phyloP scores from a whole-genome alignment of 2,888 invertebrate genomes.

The Dynastes maya region DNA sequence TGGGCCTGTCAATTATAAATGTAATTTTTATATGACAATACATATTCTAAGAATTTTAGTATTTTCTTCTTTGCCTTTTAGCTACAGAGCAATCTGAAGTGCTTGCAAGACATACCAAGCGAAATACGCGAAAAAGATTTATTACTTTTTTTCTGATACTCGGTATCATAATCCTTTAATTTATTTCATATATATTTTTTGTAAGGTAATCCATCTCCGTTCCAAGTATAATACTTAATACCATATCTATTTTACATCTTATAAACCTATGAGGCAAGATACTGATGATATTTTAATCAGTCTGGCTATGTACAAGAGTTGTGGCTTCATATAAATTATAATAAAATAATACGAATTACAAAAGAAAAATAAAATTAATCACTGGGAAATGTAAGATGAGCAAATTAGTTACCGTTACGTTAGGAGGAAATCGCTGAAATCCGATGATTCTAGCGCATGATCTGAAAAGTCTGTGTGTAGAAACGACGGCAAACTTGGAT shows the following conservation, averaged over 20 bases:
- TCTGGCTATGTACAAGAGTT: constrained; percentile 54
- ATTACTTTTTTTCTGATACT: too few species aligned
- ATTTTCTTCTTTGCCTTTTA: too few species aligned
- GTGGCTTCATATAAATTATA: constrained; percentile 49
- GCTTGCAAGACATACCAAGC: too few species aligned
- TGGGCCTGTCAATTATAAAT: background rate
- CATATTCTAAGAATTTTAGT: too few species aligned
- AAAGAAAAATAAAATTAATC: background rate
- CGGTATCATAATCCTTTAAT: too few species aligned
- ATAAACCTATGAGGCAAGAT: constrained; percentile 54
- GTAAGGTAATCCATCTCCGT: constrained; percentile 28
- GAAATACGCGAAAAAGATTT: too few species aligned
- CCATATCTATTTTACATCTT: constrained; percentile 24
- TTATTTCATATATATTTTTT: background rate
- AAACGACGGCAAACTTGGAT: constrained; percentile 66
- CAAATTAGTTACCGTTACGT: constrained; percentile 61
- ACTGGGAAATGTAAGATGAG: constrained; percentile 25
- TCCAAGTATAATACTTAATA: background rate
- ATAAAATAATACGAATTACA: constrained; percentile 23
- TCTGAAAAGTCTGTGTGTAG: constrained; percentile 67
- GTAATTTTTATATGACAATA: too few species aligned
- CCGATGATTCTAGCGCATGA: constrained; percentile 65
- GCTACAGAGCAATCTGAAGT: too few species aligned
- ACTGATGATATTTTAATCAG: constrained; percentile 52
- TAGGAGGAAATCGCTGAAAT: constrained; percentile 68